Evolutionary conservation across 2,888 invertebrate genomes (phyloP).

Genomic region (Drosophila kambysellisi): DNA sequence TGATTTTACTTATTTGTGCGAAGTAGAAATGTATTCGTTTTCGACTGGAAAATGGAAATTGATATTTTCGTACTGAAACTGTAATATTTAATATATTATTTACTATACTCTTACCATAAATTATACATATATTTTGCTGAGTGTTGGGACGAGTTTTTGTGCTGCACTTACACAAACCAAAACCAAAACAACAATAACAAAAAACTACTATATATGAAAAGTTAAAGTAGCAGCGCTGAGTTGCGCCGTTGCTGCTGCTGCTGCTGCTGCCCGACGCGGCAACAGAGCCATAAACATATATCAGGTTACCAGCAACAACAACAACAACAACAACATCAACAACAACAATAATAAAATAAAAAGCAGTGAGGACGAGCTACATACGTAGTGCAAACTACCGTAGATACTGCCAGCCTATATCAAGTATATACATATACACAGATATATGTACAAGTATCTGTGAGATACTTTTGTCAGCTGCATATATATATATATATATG

Average conservation of each 20-base stretch:
- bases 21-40: not conserved
- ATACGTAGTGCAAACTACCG: conserved; percentile 68
- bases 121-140: not conserved
- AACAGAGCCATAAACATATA: conserved; percentile 79
- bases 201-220: conserved; percentile 62
- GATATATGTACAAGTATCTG: conserved; percentile 52
- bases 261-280: conserved; percentile 62
- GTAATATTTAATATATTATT: not conserved
- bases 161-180: conserved; percentile 23
- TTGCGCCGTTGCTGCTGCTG: conserved; percentile 33
- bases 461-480: conserved; percentile 72
- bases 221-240: conserved; percentile 77
- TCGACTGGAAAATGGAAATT: not conserved
- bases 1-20: not conserved
- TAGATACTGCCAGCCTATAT: conserved; percentile 51
- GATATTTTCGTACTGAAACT: not conserved
- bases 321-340: conserved; percentile 14
- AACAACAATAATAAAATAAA: conserved; percentile 33
- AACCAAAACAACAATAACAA: conserved; percentile 15
- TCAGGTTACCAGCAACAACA: conserved; percentile 66
- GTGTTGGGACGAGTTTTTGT: conserved; percentile 6
- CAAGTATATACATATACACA: conserved; percentile 6
- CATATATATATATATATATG: conserved; percentile 37
- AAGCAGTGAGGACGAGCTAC: conserved; percentile 47
- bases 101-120: not conserved